A percentile compares a stretch with the other conserved stretches of the same genome.
Conservation (phyloP, 23 tunicate species). For the Clavelina lepadiformis region DNA sequence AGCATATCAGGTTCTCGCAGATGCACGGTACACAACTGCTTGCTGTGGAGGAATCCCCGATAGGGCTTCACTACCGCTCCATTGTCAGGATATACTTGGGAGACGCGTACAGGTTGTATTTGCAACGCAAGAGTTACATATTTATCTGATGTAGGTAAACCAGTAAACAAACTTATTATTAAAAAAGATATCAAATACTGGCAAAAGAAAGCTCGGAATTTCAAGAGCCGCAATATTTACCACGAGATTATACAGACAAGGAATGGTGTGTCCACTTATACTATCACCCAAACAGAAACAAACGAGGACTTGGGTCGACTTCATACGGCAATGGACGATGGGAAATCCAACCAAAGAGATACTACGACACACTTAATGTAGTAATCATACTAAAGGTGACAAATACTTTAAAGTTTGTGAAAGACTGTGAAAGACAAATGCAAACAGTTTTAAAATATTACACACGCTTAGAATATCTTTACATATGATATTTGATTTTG, state of each 20-base stretch:
- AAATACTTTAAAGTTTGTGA: too few relatives aligned
- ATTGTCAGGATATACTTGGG: conserved; percentile 61
- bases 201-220: conserved; percentile 79
- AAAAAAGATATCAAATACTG: conserved; percentile 81
- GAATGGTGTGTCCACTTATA: conserved; percentile 61
- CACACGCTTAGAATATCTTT: background rate
- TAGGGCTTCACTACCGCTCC: conserved; percentile 57
- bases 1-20: conserved; percentile 89
- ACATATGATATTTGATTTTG: background rate
- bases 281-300: conserved; percentile 66
- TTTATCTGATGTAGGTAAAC: too few relatives aligned
- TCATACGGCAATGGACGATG: conserved; percentile 84
- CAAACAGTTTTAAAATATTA: too few relatives aligned
- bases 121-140: too few relatives aligned
- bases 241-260: conserved; percentile 99
- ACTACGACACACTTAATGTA: conserved; percentile 97
- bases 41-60: conserved; percentile 84
- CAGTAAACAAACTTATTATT: background rate
- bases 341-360: conserved; percentile 95
- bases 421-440: too few relatives aligned
- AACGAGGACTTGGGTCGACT: conserved; percentile 60
- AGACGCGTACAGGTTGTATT: conserved; percentile 93
- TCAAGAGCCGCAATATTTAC: conserved; percentile 62
- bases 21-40: conserved; percentile 91
- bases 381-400: conserved; percentile 91